Evolutionary conservation across 2,888 invertebrate species (phyloP).

Genomic region (Sesia apiformis): DNA sequence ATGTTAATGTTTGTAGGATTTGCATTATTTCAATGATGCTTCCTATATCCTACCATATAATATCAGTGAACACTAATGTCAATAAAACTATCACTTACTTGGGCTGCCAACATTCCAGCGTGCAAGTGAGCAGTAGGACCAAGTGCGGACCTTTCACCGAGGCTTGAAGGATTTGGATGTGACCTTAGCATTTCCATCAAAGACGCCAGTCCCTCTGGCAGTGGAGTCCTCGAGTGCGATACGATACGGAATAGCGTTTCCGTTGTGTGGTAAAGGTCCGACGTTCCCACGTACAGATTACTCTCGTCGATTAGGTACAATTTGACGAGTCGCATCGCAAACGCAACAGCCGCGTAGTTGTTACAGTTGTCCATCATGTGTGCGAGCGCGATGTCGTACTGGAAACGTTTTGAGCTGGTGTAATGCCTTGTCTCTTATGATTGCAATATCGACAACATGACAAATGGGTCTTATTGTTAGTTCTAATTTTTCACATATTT

Average conservation of each 20-base stretch:
- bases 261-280: constrained; percentile 90
- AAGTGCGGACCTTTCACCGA: constrained; percentile 84
- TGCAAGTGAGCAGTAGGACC: constrained; percentile 93
- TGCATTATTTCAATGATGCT: too few relatives aligned
- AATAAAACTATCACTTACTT: constrained; percentile 65
- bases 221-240: constrained; percentile 82
- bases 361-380: constrained; percentile 91
- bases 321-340: constrained; percentile 95
- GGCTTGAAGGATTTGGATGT: constrained; percentile 78
- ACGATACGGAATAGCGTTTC: constrained; percentile 87
- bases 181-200: constrained; percentile 86
- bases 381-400: constrained; percentile 87
- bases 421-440: too few relatives aligned
- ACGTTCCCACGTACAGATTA: constrained; percentile 84
- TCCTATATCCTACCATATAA: background rate
- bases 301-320: constrained; percentile 88
- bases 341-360: constrained; percentile 86
- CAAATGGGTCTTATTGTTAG: too few relatives aligned
- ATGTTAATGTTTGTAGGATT: too few relatives aligned
- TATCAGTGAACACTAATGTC: background rate
- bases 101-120: constrained; percentile 90
- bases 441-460: too few relatives aligned
- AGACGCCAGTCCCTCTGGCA: constrained; percentile 87
- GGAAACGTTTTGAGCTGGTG: constrained; percentile 13
- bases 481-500: too few relatives aligned